These are phyloP conservation scores for Muschampia plurimacula DNA, from an alignment of 2,888 invertebrate genomes.

Conservation along the genomic window DNA sequence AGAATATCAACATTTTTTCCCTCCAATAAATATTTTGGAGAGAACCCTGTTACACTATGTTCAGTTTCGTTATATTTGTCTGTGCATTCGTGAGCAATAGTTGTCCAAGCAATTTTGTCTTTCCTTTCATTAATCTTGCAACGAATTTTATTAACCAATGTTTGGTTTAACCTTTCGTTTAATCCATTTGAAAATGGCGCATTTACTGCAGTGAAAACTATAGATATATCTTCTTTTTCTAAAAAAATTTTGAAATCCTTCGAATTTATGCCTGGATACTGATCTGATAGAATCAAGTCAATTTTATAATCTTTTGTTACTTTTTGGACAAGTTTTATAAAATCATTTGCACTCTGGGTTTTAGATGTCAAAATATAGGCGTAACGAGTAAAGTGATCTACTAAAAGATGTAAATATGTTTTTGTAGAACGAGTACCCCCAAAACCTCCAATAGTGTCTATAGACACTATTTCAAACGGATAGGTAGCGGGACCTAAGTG, in stretches of 20 bases:
- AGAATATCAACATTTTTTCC: neutral
- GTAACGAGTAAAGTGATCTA: neutral
- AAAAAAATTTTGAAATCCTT: neutral
- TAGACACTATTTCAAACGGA: neutral
- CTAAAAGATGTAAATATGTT: neutral
- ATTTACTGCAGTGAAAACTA: neutral
- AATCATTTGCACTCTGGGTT: neutral
- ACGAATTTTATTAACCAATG: neutral
- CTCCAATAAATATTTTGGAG: neutral
- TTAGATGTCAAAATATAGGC: neutral
- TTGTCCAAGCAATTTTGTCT: neutral
- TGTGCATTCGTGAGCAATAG: neutral
- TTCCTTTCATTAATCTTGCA: neutral
- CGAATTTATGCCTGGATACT: neutral
- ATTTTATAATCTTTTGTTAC: neutral
- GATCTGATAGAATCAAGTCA: neutral
- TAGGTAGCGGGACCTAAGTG: neutral
- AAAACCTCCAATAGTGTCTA: neutral
- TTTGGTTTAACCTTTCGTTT: neutral
- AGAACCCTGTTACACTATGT: neutral
- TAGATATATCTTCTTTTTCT: neutral
- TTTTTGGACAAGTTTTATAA: neutral
- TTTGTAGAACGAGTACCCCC: neutral
- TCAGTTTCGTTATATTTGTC: neutral
- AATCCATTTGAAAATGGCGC: neutral